Base-by-base conservation (phyloP, 2,797 vertebrate species). In the Enteromius thamalakanensis region DNA sequence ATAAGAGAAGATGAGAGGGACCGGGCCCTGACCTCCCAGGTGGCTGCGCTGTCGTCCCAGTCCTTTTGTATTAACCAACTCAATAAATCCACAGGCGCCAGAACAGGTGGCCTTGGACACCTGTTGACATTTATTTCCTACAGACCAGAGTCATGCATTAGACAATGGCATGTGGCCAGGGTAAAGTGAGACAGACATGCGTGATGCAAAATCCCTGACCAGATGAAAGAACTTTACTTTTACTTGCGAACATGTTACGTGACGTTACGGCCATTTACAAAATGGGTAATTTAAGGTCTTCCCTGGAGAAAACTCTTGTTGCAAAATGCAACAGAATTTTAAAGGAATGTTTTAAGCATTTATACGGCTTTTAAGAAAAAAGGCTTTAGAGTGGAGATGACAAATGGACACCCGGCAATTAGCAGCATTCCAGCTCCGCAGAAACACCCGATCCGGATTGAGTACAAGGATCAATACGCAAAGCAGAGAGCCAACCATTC, bases 401-500 rank as follows among this genome's bases (percentile, higher is more conserved):
- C 89, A 91, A 90, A 90, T 90, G 88, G 87, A 89, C 87, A 87
- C 76, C 62, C 70, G 4, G 79, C 90, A 91, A 92, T 93, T 89
- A 91, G 91, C 85, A 85, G 88, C 92, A 92, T 93, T 92, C 92
- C 91, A 88, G 82, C 83, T 89, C 88, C 81, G 84, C 91, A 87
- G 79, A 88, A 91, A 89, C 90, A 92, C 89, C 87, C 89, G 84
- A 90, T 94, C 87, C 87, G 90, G 89, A 89, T 89, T 88, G 91
- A 92, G 91, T 92, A 91, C 89, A 89, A 91, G 90, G 83, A 95
- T 95, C 94, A 86, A 94, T 95, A 92, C 58, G 45, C 89, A 83
- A 85, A 79, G 85, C 90, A 91, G 83, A 93, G 90, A 91, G 90
- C 92, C 88, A 92, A 90, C 91, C 93, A 94, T 95, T 94, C 68